A percentile compares a stretch with the other conserved stretches of the same genome.
Conservation (phyloP, 2,113 vertebrate genomes). For the Romanogobio albipinnatus region DNA sequence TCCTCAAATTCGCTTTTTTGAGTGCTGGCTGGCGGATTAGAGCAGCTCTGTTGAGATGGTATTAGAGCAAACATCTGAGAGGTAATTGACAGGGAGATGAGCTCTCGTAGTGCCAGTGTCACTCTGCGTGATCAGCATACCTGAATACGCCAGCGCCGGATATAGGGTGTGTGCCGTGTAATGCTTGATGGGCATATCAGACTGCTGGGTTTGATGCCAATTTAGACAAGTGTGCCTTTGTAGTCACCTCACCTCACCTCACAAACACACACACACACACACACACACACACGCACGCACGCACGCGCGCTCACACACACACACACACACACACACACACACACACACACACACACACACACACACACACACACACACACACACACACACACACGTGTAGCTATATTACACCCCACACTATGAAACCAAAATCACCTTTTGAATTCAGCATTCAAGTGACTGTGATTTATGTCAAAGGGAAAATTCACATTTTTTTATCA, state of each 20-base stretch:
- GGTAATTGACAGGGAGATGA: conserved; percentile 74
- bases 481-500: no score
- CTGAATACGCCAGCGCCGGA: conserved; percentile 56
- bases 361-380: no score
- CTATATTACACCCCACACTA: neutral
- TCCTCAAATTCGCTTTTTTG: conserved; percentile 59
- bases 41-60: conserved; percentile 69
- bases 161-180: conserved; percentile 64
- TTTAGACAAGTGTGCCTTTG: conserved; percentile 71
- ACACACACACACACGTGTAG: no score
- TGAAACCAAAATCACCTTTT: neutral
- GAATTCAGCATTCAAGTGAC: neutral
- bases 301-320: no score
- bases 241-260: neutral
- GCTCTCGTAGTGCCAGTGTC: conserved; percentile 66
- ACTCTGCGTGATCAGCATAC: conserved; percentile 75
- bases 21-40: conserved; percentile 63
- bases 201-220: conserved; percentile 74
- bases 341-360: no score
- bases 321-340: no score
- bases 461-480: neutral
- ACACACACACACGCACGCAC: neutral
- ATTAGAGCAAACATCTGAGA: conserved; percentile 78
- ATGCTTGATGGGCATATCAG: conserved; percentile 73
- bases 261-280: no score